Base-by-base conservation (phyloP, 2,113 vertebrate genomes). In the Semicossyphus pulcher region DNA sequence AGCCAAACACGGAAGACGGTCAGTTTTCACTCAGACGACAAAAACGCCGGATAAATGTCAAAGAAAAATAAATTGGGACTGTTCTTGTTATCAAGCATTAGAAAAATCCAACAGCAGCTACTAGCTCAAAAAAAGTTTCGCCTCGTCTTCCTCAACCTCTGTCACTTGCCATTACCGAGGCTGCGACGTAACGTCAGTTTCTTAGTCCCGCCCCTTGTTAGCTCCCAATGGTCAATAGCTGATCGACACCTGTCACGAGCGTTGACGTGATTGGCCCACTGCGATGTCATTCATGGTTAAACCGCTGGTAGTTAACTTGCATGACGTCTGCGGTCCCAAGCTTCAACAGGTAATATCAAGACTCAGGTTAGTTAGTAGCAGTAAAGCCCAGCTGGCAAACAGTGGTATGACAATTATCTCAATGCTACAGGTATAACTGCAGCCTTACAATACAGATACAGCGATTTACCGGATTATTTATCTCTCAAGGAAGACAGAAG, bases 261-360 rank as follows among this genome's bases (percentile, higher is more conserved):
- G 1, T 0, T 2, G 1, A 16, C 15, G 3, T 51, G 79, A 92
- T 92, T 91, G 87, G 91, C 29, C 36, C n/a, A 59, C 12, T 0
- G 16, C 0, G 12, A 56, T 26, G 84, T 59, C 85, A 14, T 0
- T 91, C 57, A 59, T 16, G 52, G 29, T 76, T 68, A 45, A 26
- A 21, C 11, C 14, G 25, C 16, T 21, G 34, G 14, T 65, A 8
- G 44, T 60, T 41, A 25, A 41, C 10, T 21, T 12, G 2, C 14
- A 49, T 88, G 89, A 89, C 79, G 85, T 87, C 15, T 14, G 26
- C 15, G 31, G 47, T 11, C 4, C 68, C 29, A 4, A 36, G 56
- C 21, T 20, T 63, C 74, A 64, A 85, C 88, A 92, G 91, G 91
- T 92, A 80, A 51, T 0, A 3, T 61, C 12, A 18, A 48, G 54